Evolutionary conservation across 2,888 invertebrate genomes (phyloP).

Genomic region (Archips crataeganus): DNA sequence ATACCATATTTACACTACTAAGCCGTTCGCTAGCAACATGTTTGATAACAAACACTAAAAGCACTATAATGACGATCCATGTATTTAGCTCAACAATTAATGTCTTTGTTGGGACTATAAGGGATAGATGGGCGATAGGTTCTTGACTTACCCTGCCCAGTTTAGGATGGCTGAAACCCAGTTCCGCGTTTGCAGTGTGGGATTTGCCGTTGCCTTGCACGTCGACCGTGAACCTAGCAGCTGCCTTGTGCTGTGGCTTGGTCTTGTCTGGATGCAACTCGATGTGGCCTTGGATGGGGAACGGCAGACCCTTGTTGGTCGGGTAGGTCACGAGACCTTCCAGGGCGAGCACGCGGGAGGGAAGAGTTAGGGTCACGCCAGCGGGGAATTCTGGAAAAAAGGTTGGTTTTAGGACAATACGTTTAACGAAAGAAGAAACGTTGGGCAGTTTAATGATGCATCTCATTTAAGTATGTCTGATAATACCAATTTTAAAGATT

Average conservation of each 20-base stretch:
- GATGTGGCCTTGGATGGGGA: conserved; percentile 87
- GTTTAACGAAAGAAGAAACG: too few species aligned
- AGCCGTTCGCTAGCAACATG: too few species aligned
- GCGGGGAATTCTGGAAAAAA: conserved; percentile 64
- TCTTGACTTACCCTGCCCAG: conserved; percentile 82
- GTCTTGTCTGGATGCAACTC: conserved; percentile 90
- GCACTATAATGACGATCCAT: too few species aligned
- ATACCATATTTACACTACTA: too few species aligned
- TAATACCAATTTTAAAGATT: too few species aligned
- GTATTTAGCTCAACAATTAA: too few species aligned
- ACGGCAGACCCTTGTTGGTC: conserved; percentile 74
- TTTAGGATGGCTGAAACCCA: conserved; percentile 89
- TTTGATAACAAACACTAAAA: too few species aligned
- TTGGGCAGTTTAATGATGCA: too few species aligned
- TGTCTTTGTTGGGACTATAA: not conserved
- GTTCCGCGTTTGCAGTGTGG: conserved; percentile 81
- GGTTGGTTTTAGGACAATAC: not conserved
- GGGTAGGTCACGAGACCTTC: conserved; percentile 85
- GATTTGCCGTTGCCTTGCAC: conserved; percentile 77
- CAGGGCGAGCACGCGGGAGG: conserved; percentile 88
- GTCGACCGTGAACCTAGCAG: conserved; percentile 84
- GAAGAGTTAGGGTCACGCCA: conserved; percentile 87
- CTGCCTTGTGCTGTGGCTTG: conserved; percentile 89
- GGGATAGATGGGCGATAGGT: too few species aligned
- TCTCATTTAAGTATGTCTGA: too few species aligned